Base-by-base conservation (phyloP, 2,797 vertebrate genomes). In the Gadopsis marmoratus region DNA sequence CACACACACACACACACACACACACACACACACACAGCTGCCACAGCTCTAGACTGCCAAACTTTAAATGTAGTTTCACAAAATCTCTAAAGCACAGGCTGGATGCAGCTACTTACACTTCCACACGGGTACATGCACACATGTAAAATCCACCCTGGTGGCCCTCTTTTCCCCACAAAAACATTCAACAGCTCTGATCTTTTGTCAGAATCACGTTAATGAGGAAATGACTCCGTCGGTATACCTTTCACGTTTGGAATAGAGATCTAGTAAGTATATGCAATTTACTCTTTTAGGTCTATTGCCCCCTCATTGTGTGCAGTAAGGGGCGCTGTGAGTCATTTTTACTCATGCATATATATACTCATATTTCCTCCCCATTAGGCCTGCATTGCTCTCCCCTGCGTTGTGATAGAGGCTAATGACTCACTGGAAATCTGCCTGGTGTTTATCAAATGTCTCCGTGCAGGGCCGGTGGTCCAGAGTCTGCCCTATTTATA, bases 361-460 rank as follows among this genome's bases (percentile, higher is more conserved):
- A 88, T 70, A 91, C 86, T 94, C 91, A 86, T 85, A 86, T 94
- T 93, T 90, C 89, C 83, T 90, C 83, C 79, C 90, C 89, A 91
- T 92, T 92, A 91, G 78, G 73, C 72, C 82, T 78, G 79, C 83
- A 62, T 87, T 33, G 78, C 83, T 88, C 76, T 87, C 82, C 75
- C 89, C 88, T 85, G 83, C 93, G 90, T 91, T 92, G 89, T 89
- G 92, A 93, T 92, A 86, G 90, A 79, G 85, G 81, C 80, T 93
- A 94, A 93, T 93, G 92, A 93, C 90, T 93, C 87, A 86, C 84
- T 92, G 91, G 89, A 91, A 91, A 88, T 91, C 87, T 79, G 90
- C 86, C 89, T 91, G 86, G 79, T 90, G 90, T 93, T 94, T 87
- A 89, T 92, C 90, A 91, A 79, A 86, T 83, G 86, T 92, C 83